Conservation (phyloP, 1,140 invertebrate species). For the Neodiprion virginianus region DNA sequence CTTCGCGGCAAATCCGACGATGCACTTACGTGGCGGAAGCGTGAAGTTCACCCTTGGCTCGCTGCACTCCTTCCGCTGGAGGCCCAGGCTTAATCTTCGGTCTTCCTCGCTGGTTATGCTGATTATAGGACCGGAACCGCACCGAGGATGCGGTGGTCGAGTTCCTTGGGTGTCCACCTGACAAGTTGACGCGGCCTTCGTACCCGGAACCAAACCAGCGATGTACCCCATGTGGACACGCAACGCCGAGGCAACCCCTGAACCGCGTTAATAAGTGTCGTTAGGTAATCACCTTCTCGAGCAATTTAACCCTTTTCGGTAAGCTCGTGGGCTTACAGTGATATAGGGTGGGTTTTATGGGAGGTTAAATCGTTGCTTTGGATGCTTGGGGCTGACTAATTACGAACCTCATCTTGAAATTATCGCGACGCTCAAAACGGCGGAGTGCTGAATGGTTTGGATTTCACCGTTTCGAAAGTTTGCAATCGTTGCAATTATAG, state of each 20-base stretch:
- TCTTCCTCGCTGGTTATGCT: conserved; percentile 58
- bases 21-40: conserved; percentile 60
- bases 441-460: too few relatives aligned
- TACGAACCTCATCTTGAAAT: too few relatives aligned
- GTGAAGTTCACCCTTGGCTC: conserved; percentile 72
- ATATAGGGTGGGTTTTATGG: too few relatives aligned
- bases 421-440: too few relatives aligned
- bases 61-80: conserved; percentile 51
- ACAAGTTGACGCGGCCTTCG: conserved; percentile 59
- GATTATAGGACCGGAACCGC: conserved; percentile 58
- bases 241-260: conserved; percentile 72
- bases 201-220: conserved; percentile 71
- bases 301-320: too few relatives aligned
- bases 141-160: conserved; percentile 55
- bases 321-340: too few relatives aligned
- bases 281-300: too few relatives aligned
- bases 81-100: conserved; percentile 50
- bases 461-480: too few relatives aligned
- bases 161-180: conserved; percentile 55
- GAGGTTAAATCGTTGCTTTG: too few relatives aligned
- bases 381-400: too few relatives aligned
- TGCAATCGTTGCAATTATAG: too few relatives aligned
- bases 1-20: not conserved
- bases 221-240: conserved; percentile 76
- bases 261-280: conserved; percentile 33